Evolutionary conservation across 2,888 invertebrate species (phyloP).

Genomic region (Crematogaster levior): DNA sequence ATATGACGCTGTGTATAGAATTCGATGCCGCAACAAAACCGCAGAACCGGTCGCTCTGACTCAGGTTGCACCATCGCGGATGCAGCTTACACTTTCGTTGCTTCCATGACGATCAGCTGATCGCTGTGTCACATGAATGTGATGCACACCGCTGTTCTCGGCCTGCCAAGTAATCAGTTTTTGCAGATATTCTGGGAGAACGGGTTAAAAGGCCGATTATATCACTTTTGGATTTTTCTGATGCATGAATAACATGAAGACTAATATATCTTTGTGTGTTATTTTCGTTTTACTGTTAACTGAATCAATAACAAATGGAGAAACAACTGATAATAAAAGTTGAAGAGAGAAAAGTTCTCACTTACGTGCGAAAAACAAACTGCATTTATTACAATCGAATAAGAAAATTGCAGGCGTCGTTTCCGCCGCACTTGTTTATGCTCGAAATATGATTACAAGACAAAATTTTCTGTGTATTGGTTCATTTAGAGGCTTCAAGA

Average conservation of each 20-base stretch:
- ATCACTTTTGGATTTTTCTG: not conserved
- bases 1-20: constrained; percentile 22
- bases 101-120: constrained; percentile 52
- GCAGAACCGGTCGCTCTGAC: constrained; percentile 12
- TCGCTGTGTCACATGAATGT: constrained; percentile 38
- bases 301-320: not conserved
- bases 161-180: constrained; percentile 30
- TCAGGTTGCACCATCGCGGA: constrained; percentile 57
- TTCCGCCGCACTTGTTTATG: constrained; percentile 8
- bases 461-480: not conserved
- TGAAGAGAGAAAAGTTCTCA: not conserved
- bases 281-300: not conserved
- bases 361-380: not conserved
- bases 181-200: not conserved
- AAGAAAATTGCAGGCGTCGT: not conserved
- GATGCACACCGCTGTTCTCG: constrained; percentile 16
- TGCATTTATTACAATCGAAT: not conserved
- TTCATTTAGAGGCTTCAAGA: not conserved
- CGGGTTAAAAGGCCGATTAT: not conserved
- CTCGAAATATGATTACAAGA: not conserved
- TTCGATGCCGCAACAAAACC: constrained; percentile 44
- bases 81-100: constrained; percentile 59
- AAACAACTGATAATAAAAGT: constrained; percentile 7
- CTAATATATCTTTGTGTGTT: not conserved
- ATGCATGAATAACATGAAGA: not conserved